Conservation (phyloP, 2,888 invertebrate species). For the Druceiella hillmani region DNA sequence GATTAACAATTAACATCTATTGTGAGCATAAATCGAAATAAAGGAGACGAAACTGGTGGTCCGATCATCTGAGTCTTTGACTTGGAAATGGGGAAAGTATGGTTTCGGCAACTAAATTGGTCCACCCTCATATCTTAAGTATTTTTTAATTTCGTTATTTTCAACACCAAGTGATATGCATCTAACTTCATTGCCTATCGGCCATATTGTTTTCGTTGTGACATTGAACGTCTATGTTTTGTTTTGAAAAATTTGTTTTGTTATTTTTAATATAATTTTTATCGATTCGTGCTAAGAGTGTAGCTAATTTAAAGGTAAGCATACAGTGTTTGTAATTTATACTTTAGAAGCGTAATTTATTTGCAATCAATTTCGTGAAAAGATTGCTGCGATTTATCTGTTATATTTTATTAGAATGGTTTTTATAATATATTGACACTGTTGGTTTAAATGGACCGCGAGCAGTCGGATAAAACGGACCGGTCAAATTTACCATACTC, state of each 20-base stretch:
- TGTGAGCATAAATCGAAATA: no score
- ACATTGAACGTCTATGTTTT: constrained; percentile 6
- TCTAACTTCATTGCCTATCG: constrained; percentile 9
- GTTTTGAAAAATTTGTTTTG: constrained; percentile 6
- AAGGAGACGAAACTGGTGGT: no score
- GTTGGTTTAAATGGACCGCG: constrained; percentile 3
- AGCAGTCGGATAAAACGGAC: constrained; percentile 2
- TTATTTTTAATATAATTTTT: constrained; percentile 5
- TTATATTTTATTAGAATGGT: constrained; percentile 2
- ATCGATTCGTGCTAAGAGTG: constrained; percentile 4
- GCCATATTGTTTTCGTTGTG: constrained; percentile 9
- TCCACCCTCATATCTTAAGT: constrained; percentile 8
- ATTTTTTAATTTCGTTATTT: constrained; percentile 4
- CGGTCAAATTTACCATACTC: constrained; percentile 5
- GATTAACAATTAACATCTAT: no score
- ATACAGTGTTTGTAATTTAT: constrained; percentile 6
- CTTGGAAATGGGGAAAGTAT: constrained; percentile 13
- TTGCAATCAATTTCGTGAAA: background rate
- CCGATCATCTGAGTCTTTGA: constrained; percentile 9
- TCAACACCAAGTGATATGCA: constrained; percentile 6
- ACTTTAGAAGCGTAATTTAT: constrained; percentile 7
- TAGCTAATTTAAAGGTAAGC: constrained; percentile 9
- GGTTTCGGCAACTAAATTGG: constrained; percentile 8
- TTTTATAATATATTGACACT: background rate
- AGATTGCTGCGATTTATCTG: background rate